These are phyloP conservation scores for Silvanus unidentatus DNA, from an alignment of 2,888 invertebrate species.

Conservation along the genomic window DNA sequence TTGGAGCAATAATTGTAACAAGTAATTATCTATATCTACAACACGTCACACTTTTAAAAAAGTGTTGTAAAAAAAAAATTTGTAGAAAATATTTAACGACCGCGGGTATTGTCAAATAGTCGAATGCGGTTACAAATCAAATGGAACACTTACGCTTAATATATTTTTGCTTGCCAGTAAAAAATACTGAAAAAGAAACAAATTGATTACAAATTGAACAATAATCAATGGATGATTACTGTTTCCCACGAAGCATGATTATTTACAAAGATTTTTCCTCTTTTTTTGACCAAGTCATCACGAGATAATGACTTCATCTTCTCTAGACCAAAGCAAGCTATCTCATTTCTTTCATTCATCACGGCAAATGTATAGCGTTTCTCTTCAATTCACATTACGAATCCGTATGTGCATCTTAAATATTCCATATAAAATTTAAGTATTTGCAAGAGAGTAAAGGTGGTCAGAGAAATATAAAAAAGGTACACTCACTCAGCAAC, in stretches of 20 bases:
- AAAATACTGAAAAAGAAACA: slow-evolving; percentile 1
- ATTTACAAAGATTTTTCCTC: slow-evolving; percentile 28
- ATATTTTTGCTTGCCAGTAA: no score
- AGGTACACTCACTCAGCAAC: slow-evolving; percentile 6
- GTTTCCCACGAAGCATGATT: slow-evolving; percentile 31
- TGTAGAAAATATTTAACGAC: no score
- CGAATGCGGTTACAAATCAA: no score
- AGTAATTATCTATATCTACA: no score
- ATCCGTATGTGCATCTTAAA: not conserved
- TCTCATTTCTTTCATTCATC: not conserved
- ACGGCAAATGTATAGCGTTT: not conserved
- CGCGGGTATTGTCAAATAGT: no score
- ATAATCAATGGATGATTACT: slow-evolving; percentile 19
- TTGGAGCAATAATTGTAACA: no score
- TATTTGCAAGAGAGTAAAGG: not conserved
- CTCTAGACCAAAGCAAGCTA: slow-evolving; percentile 7
- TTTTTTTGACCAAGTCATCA: slow-evolving; percentile 31
- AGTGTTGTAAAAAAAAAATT: no score
- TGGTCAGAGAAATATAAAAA: no score
- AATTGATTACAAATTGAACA: slow-evolving; percentile 19
- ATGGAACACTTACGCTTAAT: no score
- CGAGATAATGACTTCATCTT: slow-evolving; percentile 35
- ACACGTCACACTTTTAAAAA: no score
- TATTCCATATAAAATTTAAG: not conserved
- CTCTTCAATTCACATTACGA: not conserved